Conservation (phyloP, 2,797 vertebrate genomes). For the Erpetoichthys calabaricus region DNA sequence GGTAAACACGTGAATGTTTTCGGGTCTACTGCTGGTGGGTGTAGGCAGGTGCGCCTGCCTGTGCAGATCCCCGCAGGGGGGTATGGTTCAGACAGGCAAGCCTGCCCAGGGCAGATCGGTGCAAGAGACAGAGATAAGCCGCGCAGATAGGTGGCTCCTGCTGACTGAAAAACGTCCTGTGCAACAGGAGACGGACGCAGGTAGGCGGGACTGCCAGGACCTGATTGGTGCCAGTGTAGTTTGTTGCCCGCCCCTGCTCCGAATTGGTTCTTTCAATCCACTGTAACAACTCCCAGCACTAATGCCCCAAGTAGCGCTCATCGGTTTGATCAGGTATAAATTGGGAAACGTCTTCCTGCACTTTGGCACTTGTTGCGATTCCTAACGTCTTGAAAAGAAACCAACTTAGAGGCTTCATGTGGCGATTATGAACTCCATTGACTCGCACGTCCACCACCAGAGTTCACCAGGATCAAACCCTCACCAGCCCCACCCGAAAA, state of each 20-base stretch:
- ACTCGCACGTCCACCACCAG: slow-evolving; percentile 46
- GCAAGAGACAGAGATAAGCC: no score
- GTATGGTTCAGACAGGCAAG: no score
- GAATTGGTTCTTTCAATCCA: slow-evolving; percentile 10
- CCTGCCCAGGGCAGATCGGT: no score
- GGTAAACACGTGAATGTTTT: no score
- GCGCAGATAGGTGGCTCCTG: no score
- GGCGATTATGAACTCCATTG: slow-evolving; percentile 57
- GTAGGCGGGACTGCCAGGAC: no score
- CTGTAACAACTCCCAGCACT: background rate
- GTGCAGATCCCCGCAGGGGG: no score
- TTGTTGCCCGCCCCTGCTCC: background rate
- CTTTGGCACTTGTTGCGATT: slow-evolving; percentile 16
- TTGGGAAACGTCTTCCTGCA: slow-evolving; percentile 8
- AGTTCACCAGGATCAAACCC: slow-evolving; percentile 44
- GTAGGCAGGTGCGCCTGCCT: no score
- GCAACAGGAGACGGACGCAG: no score
- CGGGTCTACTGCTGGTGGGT: no score
- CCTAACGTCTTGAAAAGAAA: slow-evolving; percentile 13
- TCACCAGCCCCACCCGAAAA: slow-evolving; percentile 47
- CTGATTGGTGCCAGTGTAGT: no score
- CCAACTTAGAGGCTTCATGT: slow-evolving; percentile 4
- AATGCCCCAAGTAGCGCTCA: slow-evolving; percentile 11
- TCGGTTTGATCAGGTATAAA: slow-evolving; percentile 15
- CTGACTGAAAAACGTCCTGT: no score